These are phyloP conservation scores for Capricornis sumatraensis DNA, from an alignment of 2,113 vertebrate species.

Conservation along the genomic window DNA sequence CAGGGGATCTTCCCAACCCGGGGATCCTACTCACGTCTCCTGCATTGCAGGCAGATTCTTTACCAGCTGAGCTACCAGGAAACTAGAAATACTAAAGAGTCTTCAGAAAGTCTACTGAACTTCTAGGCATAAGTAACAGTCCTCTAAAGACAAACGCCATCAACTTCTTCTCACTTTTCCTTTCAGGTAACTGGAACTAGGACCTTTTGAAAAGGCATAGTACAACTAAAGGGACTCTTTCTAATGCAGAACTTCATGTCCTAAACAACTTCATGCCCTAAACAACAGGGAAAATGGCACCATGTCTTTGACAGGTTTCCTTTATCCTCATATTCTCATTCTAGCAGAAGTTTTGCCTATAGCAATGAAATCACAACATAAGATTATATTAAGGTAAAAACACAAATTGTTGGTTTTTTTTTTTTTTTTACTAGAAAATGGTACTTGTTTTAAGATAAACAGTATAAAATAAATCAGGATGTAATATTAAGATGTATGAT, in stretches of 20 bases:
- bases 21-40: not conserved
- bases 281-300: not conserved
- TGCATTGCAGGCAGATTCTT: not conserved
- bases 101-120: not conserved
- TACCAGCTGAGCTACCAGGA: not conserved
- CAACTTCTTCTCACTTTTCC: not conserved
- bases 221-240: not conserved
- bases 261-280: not conserved
- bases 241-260: not conserved
- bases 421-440: conserved; percentile 53
- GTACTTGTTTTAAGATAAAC: conserved; percentile 5
- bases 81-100: not conserved
- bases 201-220: not conserved
- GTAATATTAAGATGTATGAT: not conserved
- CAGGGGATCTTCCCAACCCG: accelerated
- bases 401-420: conserved; percentile 44
- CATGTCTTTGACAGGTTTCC: not conserved
- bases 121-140: not conserved
- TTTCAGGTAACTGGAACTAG: not conserved
- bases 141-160: not conserved
- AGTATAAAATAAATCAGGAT: not conserved
- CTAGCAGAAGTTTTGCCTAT: not conserved
- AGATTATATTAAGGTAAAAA: conserved; percentile 36
- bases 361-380: not conserved
- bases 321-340: not conserved